Base-by-base conservation (phyloP, 1,140 invertebrate genomes). In the Drosophila persimilis region DNA sequence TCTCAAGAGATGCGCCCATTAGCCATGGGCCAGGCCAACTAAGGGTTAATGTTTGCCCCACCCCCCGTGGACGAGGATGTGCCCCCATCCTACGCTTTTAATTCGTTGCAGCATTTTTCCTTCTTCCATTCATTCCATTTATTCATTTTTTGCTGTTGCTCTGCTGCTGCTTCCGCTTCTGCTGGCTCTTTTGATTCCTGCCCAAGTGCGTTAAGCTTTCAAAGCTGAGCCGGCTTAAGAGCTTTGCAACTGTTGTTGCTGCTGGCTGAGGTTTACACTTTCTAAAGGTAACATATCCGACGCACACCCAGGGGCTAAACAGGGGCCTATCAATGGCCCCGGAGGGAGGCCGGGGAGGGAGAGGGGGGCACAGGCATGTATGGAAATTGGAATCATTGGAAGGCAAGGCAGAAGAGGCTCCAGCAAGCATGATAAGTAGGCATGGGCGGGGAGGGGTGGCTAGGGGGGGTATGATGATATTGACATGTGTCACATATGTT, bases 341-440 rank as follows among this genome's bases (percentile, higher is more conserved):
- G 5, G 11, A 13, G 35, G 15, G 7, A 6, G 13, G 11, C 44
- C 15, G 15, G 0, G 6, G n/a, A n/a, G 20, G 17, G 6, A 0
- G 13, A n/a, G 24, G 3, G 31, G 3, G 31, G 7, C 8, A 26
- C 35, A 31, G 17, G 17, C 20, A 48, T 61, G 41, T 61, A 65
- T 81, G 61, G 55, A 77, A 73, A 76, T 61, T 64, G 63, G 80
- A 73, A 77, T 84, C 59, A 57, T 76, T 85, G 72, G 62, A 13
- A 4, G 35, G 11, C 9, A 13, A 4, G 35, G 11, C 9, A 39
- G 35, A 61, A 51, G 70, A 47, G 75, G 61, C 60, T 71, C 50
- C 55, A 52, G 31, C 52, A 73, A 74, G 69, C 63, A 55, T 55
- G 75, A 84, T 81, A 81, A 83, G 74, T 20, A 20, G 20, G 20